Percentiles rank a stretch among this genome's conserved stretches.
phyloP scores from a whole-genome alignment of 2,797 vertebrate genomes.

The Gambelia wislizenii region DNA sequence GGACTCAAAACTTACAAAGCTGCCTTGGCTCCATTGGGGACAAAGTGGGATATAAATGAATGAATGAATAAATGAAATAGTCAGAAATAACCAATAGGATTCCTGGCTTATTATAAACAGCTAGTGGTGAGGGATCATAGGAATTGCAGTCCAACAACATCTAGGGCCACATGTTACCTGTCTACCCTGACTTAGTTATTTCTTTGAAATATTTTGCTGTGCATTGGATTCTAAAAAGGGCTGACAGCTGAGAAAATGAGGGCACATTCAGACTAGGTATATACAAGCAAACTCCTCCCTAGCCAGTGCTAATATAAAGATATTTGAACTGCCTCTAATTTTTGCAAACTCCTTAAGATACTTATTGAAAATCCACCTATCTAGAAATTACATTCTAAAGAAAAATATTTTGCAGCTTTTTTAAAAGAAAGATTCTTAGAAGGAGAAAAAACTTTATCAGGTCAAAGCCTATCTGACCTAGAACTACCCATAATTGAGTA shows the following conservation, averaged over 20 bases:
- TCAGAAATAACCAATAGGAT: no score
- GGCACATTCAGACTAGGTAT: not conserved
- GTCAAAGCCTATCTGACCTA: constrained; percentile 72
- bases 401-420: constrained; percentile 66
- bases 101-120: not conserved
- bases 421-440: not conserved
- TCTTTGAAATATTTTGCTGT: not conserved
- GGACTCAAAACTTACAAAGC: no score
- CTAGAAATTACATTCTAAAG: constrained; percentile 70
- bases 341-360: not conserved
- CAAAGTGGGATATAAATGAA: no score
- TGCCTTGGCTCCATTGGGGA: no score
- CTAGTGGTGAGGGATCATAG: not conserved
- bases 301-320: not conserved
- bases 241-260: not conserved
- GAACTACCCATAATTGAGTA: constrained; percentile 67
- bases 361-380: not conserved
- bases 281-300: not conserved
- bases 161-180: not conserved
- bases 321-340: not conserved
- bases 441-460: constrained; percentile 43
- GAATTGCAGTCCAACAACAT: not conserved
- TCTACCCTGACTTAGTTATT: no score
- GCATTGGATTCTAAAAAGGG: not conserved
- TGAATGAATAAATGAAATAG: no score